Conservation (phyloP, 2,888 invertebrate genomes). For the Cyclophora punctaria region DNA sequence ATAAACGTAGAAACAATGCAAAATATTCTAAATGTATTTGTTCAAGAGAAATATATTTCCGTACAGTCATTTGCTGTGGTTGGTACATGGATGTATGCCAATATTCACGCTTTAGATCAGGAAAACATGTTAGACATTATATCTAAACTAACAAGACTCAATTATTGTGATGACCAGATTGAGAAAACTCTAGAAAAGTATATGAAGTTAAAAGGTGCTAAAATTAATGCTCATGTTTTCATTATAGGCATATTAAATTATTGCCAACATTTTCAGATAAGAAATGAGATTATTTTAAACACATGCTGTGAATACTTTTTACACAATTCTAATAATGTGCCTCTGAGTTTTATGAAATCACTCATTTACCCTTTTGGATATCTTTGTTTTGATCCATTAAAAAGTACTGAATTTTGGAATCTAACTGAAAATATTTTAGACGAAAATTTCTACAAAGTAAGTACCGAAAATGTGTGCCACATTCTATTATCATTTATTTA, state of each 20-base stretch:
- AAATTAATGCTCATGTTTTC: constrained; percentile 69
- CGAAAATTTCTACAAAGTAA: constrained; percentile 73
- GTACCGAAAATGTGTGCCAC: constrained; percentile 73
- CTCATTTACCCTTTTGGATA: constrained; percentile 77
- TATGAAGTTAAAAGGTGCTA: constrained; percentile 67
- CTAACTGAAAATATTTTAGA: constrained; percentile 69
- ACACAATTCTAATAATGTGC: constrained; percentile 55
- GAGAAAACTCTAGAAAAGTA: constrained; percentile 77
- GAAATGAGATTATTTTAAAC: constrained; percentile 74
- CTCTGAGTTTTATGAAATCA: constrained; percentile 70
- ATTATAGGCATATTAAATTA: constrained; percentile 77
- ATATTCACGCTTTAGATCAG: constrained; percentile 77
- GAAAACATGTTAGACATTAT: constrained; percentile 71
- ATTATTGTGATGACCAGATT: constrained; percentile 72
- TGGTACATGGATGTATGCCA: constrained; percentile 75
- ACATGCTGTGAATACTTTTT: constrained; percentile 75
- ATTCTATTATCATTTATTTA: constrained; percentile 79
- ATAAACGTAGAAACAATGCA: constrained; percentile 61
- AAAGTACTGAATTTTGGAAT: constrained; percentile 72
- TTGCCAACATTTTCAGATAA: constrained; percentile 74
- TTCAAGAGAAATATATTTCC: constrained; percentile 53
- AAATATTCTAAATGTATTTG: constrained; percentile 61
- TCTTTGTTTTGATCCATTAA: constrained; percentile 72
- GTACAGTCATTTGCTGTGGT: constrained; percentile 53
- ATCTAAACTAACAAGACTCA: constrained; percentile 68